Evolutionary conservation across 2,113 vertebrate genomes (phyloP).

Genomic region (Elaphurus davidianus): DNA sequence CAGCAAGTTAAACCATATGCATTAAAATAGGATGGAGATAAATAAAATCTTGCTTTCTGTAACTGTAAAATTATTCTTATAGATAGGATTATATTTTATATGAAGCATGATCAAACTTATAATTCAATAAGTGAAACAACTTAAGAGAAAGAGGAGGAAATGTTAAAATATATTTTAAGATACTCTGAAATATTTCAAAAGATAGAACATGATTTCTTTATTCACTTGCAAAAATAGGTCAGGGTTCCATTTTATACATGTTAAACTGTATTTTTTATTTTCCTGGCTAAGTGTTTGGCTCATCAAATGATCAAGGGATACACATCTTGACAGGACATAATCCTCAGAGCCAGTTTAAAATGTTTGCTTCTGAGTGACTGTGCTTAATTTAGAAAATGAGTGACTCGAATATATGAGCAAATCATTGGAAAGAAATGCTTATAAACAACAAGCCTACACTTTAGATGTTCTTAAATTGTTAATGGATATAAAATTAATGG

Average conservation of each 20-base stretch:
- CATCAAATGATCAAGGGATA: constrained; percentile 56
- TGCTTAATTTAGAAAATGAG: constrained; percentile 67
- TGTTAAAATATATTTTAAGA: constrained; percentile 15
- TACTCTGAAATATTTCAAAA: constrained; percentile 44
- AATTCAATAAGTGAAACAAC: not conserved
- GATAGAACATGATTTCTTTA: constrained; percentile 43
- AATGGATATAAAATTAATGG: constrained; percentile 3
- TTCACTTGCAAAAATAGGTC: constrained; percentile 50
- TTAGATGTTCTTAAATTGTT: constrained; percentile 55
- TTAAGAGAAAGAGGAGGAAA: constrained; percentile 5
- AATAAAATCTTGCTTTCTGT: constrained; percentile 51
- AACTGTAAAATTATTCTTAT: constrained; percentile 34
- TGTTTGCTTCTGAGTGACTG: constrained; percentile 62
- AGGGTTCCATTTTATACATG: constrained; percentile 53
- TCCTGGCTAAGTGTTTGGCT: constrained; percentile 54
- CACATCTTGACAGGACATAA: constrained; percentile 52
- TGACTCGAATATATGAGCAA: constrained; percentile 53
- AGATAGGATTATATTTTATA: constrained; percentile 18
- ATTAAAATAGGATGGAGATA: constrained; percentile 36
- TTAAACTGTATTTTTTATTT: constrained; percentile 34
- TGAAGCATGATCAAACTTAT: constrained; percentile 43
- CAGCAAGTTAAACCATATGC: not conserved
- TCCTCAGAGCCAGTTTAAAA: constrained; percentile 69
- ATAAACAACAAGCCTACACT: constrained; percentile 29
- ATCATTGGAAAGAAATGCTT: constrained; percentile 61